Conservation (phyloP, 1,140 invertebrate species). For the Chionoecetes opilio region DNA sequence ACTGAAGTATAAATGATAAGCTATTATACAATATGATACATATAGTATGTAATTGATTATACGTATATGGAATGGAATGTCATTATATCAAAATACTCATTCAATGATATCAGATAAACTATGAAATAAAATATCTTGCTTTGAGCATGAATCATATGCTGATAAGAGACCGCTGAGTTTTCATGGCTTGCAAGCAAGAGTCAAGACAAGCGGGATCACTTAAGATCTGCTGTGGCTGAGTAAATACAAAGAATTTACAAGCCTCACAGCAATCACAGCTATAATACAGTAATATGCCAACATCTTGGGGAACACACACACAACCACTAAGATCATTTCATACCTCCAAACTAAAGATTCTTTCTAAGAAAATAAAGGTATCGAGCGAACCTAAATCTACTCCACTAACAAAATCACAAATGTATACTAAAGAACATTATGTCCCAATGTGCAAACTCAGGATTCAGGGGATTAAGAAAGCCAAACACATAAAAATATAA, state of each 20-base stretch:
- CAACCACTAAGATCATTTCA: background rate
- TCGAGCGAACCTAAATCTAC: background rate
- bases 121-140: background rate
- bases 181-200: background rate
- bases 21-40: background rate
- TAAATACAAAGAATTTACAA: background rate
- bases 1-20: too few species aligned
- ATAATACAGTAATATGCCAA: background rate
- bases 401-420: background rate
- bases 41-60: background rate
- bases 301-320: background rate
- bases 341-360: background rate
- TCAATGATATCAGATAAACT: background rate
- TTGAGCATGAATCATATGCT: background rate
- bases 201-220: background rate
- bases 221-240: background rate
- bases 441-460: background rate
- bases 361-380: background rate
- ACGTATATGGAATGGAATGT: constrained; percentile 27
- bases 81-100: constrained; percentile 1
- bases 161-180: background rate
- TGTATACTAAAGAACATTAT: background rate
- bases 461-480: background rate
- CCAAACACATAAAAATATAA: background rate
- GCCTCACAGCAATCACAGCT: constrained; percentile 15